phyloP scores from a whole-genome alignment of 2,797 vertebrate genomes.

The Danio aesculapii region DNA sequence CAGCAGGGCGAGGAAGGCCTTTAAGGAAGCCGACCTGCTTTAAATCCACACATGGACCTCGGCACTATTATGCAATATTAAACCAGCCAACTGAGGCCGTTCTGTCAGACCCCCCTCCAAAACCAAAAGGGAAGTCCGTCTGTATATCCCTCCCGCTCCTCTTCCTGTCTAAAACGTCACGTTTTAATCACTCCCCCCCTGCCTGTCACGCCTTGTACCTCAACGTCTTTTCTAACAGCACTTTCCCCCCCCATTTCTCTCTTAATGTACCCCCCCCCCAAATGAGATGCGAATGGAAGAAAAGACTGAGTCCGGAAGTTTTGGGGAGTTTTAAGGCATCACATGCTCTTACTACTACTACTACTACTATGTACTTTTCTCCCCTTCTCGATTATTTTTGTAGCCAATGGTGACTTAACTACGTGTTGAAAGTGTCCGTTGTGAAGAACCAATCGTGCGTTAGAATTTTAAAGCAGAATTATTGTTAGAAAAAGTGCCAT shows the following conservation, averaged over 20 bases:
- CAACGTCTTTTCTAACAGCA: slow-evolving; percentile 75
- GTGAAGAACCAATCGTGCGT: slow-evolving; percentile 61
- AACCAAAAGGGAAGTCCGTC: slow-evolving; percentile 61
- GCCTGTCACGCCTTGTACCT: slow-evolving; percentile 72
- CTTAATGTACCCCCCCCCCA: slow-evolving; percentile 12
- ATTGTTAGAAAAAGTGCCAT: slow-evolving; percentile 78
- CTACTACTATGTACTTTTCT: slow-evolving; percentile 46
- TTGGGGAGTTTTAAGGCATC: not conserved
- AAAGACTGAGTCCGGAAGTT: slow-evolving; percentile 42
- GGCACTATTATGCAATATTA: slow-evolving; percentile 99
- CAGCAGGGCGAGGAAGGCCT: slow-evolving; percentile 77
- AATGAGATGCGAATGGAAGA: slow-evolving; percentile 49
- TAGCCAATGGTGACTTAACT: slow-evolving; percentile 69
- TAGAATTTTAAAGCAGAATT: slow-evolving; percentile 54
- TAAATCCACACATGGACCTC: slow-evolving; percentile 85
- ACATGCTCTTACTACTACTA: slow-evolving; percentile 47
- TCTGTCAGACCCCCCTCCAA: slow-evolving; percentile 59
- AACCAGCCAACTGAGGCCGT: slow-evolving; percentile 91
- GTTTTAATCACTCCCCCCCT: slow-evolving; percentile 56
- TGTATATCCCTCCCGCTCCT: slow-evolving; percentile 16
- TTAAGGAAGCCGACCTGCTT: slow-evolving; percentile 84
- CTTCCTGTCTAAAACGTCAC: slow-evolving; percentile 30
- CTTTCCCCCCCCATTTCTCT: slow-evolving; percentile 64
- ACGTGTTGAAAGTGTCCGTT: slow-evolving; percentile 60
- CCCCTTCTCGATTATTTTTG: slow-evolving; percentile 45